Evolutionary conservation across 2,888 invertebrate genomes (phyloP), one percentile per base, ranked within the genome.

Genomic region (Leptinotarsa rubiginosa): DNA sequence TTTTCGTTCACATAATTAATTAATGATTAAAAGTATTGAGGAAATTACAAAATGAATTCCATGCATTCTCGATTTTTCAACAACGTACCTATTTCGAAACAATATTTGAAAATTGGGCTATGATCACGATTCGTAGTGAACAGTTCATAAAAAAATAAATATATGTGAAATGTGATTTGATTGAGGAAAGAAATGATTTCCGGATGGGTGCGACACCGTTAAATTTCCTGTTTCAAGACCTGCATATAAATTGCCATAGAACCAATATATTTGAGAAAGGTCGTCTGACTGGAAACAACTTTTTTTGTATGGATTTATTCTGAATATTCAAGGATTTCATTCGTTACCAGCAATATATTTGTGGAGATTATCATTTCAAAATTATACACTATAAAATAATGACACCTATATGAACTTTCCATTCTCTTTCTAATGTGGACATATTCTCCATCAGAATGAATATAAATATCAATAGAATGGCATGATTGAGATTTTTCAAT

Each of bases 401-500:
- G 31, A 25, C 5, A 25, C 7, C 7, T 31, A 7, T 12, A 41
- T 41, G 0, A 41, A 41, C 2, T 41, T 41, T 12, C 2, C 41
- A 3, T 41, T 41, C 10, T 41, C 41, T 41, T 10, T 41, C 10
- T 0, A 41, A 10, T 41, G 10, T 41, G 10, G 10, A 52, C 18
- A 52, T 10, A 7, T 52, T 18, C 4, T 52, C 31, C 31, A 31
- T 31, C 7, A 7, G 7, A 31, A 31, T 31, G 7, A 31, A 31
- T 7, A 1, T 7, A 31, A 31, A 7, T 31, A 31, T 31, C 0
- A 1, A 31, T 31, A 31, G 4, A 4, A 50, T 50, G 16, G 0
- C 18, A 18, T 20, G 5, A 18, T 52, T 41, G 56, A 56, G 25
- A 13, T 2, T 15, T 56, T 22, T 56, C 18, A 79, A 87, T 90